Conservation (phyloP, 2,888 invertebrate genomes). For the Gymnoscelis rufifasciata region DNA sequence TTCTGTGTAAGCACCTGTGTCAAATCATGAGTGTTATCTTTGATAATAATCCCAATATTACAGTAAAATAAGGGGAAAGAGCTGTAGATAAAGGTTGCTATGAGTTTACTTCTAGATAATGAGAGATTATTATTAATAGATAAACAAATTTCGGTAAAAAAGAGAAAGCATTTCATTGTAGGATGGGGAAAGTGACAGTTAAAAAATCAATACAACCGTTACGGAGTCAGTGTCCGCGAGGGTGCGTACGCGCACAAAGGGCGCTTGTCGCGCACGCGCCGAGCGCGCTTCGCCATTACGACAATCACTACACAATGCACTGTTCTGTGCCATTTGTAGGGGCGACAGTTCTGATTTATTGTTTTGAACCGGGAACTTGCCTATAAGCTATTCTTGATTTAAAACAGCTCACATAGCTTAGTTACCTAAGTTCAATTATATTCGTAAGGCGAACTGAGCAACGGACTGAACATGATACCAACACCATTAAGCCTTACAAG, state of each 20-base stretch:
- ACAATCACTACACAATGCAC: constrained; percentile 53
- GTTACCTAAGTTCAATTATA: background rate
- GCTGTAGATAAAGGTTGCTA: background rate
- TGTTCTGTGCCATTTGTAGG: constrained; percentile 45
- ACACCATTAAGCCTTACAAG: background rate
- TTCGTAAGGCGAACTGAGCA: background rate
- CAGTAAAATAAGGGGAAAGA: background rate
- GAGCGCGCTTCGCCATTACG: constrained; percentile 48
- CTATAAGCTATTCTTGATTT: constrained; percentile 4
- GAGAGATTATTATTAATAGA: background rate
- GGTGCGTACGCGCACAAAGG: constrained; percentile 62
- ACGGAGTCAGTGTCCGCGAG: constrained; percentile 62
- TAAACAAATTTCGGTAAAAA: background rate
- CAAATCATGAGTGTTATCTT: constrained; percentile 13
- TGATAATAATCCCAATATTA: background rate
- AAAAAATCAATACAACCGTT: constrained; percentile 78
- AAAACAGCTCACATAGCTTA: background rate
- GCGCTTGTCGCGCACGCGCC: constrained; percentile 60
- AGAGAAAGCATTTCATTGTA: background rate
- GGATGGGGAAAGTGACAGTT: constrained; percentile 60
- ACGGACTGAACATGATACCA: background rate
- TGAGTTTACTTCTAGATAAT: background rate
- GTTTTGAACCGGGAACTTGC: constrained; percentile 22
- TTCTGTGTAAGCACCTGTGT: constrained; percentile 14
- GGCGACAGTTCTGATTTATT: constrained; percentile 40